A percentile compares a stretch with the other conserved stretches of the same genome.
Conservation (phyloP, 1,140 invertebrate genomes). For the Teleogryllus occipitalis region DNA sequence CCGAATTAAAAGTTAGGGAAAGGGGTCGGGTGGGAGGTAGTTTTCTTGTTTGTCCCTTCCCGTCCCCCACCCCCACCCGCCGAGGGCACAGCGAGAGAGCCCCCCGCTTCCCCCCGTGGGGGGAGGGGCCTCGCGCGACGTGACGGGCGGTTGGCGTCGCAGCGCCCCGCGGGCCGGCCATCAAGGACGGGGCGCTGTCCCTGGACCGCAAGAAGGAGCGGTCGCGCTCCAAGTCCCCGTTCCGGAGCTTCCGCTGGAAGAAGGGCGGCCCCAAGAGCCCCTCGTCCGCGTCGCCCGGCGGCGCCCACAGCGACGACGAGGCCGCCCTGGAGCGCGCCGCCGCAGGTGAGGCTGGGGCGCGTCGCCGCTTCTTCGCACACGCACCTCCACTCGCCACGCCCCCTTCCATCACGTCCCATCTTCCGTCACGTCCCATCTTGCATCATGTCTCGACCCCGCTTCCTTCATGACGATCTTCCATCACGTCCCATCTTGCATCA, state of each 20-base stretch:
- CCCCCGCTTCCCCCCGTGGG: conserved; percentile 33
- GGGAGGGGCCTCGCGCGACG: conserved; percentile 35
- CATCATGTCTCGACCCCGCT: neutral
- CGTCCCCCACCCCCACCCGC: too few species aligned
- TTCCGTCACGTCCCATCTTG: too few species aligned
- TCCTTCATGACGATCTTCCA: too few species aligned
- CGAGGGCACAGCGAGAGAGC: too few species aligned
- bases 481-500: too few species aligned
- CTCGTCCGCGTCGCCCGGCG: neutral
- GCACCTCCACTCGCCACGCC: conserved; percentile 38
- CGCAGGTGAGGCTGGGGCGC: conserved; percentile 60
- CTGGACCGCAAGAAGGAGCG: conserved; percentile 54
- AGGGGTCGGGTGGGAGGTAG: too few species aligned
- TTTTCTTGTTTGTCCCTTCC: neutral
- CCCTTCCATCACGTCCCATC: neutral
- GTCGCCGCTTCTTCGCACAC: conserved; percentile 50
- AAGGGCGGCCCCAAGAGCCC: conserved; percentile 42
- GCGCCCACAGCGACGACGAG: conserved; percentile 60
- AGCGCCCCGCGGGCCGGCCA: conserved; percentile 16
- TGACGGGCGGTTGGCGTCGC: conserved; percentile 34
- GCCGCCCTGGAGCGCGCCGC: conserved; percentile 44
- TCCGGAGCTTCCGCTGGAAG: conserved; percentile 85
- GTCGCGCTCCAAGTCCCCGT: conserved; percentile 81
- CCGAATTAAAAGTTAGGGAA: too few species aligned
- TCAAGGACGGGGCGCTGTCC: neutral